These are phyloP conservation scores for Protobothrops mucrosquamatus DNA, from an alignment of 2,113 vertebrate species.

Conservation along the genomic window DNA sequence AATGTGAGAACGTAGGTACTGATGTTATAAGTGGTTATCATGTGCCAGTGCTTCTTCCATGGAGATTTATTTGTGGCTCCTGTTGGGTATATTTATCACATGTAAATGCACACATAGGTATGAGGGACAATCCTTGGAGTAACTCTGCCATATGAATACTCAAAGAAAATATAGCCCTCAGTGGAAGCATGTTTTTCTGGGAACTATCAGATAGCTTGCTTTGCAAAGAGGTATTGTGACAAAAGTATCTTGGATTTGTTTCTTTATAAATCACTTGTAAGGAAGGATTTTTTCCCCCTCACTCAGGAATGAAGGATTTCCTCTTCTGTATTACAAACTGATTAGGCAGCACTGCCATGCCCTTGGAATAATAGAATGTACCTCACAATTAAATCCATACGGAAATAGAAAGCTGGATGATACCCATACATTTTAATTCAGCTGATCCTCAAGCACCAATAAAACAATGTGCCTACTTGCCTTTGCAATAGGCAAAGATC, in stretches of 20 bases:
- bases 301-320: background rate
- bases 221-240: background rate
- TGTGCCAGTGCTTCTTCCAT: too few species aligned
- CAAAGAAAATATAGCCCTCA: background rate
- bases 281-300: background rate
- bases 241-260: background rate
- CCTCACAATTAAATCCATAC: background rate
- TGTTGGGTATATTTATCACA: background rate
- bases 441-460: background rate
- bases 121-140: background rate
- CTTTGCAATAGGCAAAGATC: background rate
- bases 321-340: background rate
- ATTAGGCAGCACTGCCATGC: background rate
- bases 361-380: background rate
- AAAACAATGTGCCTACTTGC: background rate
- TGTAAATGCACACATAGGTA: background rate
- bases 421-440: background rate
- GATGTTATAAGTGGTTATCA: background rate
- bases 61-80: background rate
- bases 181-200: background rate
- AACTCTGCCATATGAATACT: background rate
- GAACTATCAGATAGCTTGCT: background rate
- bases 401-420: background rate
- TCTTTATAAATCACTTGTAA: background rate
- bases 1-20: background rate